Conservation (phyloP, 1,140 invertebrate species). For the Notospermus geniculatus region DNA sequence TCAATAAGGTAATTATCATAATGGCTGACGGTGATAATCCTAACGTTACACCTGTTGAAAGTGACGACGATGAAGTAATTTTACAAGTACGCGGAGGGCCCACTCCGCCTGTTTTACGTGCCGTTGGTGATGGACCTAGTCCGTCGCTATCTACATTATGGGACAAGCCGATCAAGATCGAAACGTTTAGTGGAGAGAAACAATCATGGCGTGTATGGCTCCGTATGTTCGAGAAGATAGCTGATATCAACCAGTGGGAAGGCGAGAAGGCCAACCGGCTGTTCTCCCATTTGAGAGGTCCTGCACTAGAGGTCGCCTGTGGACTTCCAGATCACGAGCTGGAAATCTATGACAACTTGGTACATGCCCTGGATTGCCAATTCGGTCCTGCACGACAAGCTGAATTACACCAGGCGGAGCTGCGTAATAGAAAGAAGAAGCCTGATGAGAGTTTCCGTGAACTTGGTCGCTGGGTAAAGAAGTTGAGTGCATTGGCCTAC, state of each 20-base stretch:
- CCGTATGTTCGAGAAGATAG: not conserved
- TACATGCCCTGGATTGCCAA: conserved; percentile 12
- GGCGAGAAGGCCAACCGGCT: conserved; percentile 17
- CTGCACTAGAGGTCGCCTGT: conserved; percentile 10
- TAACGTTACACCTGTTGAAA: no score
- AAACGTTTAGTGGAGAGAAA: not conserved
- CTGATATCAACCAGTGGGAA: conserved; percentile 19
- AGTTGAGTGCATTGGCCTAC: conserved; percentile 16
- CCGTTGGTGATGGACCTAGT: no score
- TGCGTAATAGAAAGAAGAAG: conserved; percentile 14
- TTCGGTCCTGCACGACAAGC: conserved; percentile 19
- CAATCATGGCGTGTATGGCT: not conserved
- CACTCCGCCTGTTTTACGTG: no score
- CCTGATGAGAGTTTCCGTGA: conserved; percentile 17
- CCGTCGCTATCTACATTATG: no score
- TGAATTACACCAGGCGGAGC: conserved; percentile 20
- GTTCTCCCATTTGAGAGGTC: conserved; percentile 8
- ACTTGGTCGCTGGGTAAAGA: conserved; percentile 18
- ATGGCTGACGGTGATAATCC: no score
- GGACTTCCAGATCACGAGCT: not conserved
- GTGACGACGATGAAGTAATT: no score
- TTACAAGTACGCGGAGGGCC: no score
- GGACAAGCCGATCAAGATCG: not conserved
- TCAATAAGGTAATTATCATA: no score
- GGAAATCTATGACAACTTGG: conserved; percentile 13